Evolutionary conservation across 2,797 vertebrate species (phyloP).

Genomic region (Lepilemur septentrionalis): DNA sequence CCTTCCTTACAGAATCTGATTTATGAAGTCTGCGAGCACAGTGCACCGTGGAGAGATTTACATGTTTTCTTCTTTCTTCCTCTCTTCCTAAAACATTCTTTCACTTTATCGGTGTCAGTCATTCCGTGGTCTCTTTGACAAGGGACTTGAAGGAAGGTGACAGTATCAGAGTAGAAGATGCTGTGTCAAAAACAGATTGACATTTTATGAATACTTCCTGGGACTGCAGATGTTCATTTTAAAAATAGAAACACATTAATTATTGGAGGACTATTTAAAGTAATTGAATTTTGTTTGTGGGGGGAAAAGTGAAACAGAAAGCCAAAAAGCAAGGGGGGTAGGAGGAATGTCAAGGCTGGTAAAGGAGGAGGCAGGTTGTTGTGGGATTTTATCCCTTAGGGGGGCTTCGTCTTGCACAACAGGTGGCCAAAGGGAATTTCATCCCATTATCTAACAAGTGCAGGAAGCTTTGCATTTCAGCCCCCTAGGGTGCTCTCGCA

Average conservation of each 20-base stretch:
- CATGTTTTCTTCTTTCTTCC: background rate
- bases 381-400: background rate
- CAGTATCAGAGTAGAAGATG: background rate
- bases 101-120: conserved; percentile 46
- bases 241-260: conserved; percentile 73
- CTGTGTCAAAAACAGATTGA: background rate
- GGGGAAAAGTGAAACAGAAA: background rate
- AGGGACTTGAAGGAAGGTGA: conserved; percentile 6
- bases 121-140: conserved; percentile 29
- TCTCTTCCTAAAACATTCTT: conserved; percentile 24
- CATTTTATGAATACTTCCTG: conserved; percentile 38
- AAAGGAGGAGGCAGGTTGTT: background rate
- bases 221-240: conserved; percentile 53
- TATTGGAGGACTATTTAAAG: conserved; percentile 28
- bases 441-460: background rate
- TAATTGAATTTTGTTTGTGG: conserved; percentile 61
- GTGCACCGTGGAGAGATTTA: conserved; percentile 25
- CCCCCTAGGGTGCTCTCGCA: background rate
- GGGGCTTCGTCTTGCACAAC: conserved; percentile 31
- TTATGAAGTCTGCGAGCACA: background rate
- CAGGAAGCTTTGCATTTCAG: conserved; percentile 49
- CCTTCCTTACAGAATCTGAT: conserved; percentile 26
- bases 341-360: background rate
- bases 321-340: background rate
- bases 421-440: background rate